Base-by-base conservation (phyloP, 2,797 vertebrate genomes). In the Thaleichthys pacificus region DNA sequence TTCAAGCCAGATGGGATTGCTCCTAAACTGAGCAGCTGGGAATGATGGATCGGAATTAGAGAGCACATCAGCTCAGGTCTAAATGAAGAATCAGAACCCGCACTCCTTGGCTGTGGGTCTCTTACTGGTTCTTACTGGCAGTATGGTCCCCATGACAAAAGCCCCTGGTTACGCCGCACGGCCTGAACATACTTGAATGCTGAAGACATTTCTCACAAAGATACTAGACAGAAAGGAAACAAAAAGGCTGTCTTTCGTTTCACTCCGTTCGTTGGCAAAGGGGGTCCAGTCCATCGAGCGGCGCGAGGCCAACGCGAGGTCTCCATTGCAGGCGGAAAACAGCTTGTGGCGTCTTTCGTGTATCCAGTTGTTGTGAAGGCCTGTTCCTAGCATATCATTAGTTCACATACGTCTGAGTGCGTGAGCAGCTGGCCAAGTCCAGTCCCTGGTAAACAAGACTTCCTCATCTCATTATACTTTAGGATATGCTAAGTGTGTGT, bases 281-380 rank as follows among this genome's bases (percentile, higher is more conserved):
- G 78, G 42, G 42, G 42, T 93, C 93, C 91, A 93, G 90, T 83
- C 88, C 91, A 89, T 89, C 82, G 74, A 69, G 78, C 66, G 72
- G 57, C 56, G 32, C 9, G 32, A 12, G 38, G 71, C 61, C 67
- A 73, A 61, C 61, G 24, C 5, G n/a, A 8, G 32, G 73, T 61
- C 66, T 78, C 14, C 73, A 68, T 72, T 67, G 28, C 47, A 35
- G 14, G 21, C 24, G 15, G 19, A 14, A 62, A 42, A 69, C 71
- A 5, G 51, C 15, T 8, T 6, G 9, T 5, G 6, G 22, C 65
- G 58, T 49, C 17, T 28, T 49, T 62, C 51, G 42, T 66, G 66
- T 66, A 26, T 73, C 60, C 70, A 8, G 15, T 77, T 58, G 15
- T 77, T 64, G 5, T 26, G 15, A 63, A 17, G 26, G 77, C 17